Percentiles rank a stretch among this genome's conserved stretches.
Conservation (phyloP, 2,888 invertebrate genomes). For the Brenthis daphne region DNA sequence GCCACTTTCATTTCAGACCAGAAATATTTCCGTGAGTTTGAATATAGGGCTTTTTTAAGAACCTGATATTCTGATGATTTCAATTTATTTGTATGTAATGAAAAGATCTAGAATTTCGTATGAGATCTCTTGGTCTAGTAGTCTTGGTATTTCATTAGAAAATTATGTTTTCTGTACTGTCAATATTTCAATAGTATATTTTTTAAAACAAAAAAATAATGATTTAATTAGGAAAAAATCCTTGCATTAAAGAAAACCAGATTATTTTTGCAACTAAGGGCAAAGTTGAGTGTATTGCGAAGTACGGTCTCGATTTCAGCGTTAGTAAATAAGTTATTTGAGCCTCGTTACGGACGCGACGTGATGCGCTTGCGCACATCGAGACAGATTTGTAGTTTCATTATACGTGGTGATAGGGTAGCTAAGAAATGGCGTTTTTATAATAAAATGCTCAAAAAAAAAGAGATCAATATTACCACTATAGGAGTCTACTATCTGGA, state of each 20-base stretch:
- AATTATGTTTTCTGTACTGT: too few species aligned
- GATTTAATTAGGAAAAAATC: neutral
- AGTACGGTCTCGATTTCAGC: slow-evolving; percentile 33
- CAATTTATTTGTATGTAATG: too few species aligned
- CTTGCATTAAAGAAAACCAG: slow-evolving; percentile 2
- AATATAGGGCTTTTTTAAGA: too few species aligned
- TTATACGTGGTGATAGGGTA: slow-evolving; percentile 26
- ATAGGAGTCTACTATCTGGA: too few species aligned
- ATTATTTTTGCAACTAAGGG: slow-evolving; percentile 27
- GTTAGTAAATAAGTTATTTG: slow-evolving; percentile 38
- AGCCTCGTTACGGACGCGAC: slow-evolving; percentile 37
- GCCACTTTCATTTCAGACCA: slow-evolving; percentile 4
- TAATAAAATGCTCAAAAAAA: too few species aligned
- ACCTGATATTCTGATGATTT: too few species aligned
- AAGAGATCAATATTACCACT: too few species aligned
- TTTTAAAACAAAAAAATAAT: neutral
- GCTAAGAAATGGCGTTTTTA: neutral
- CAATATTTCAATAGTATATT: neutral
- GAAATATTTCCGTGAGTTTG: slow-evolving; percentile 5
- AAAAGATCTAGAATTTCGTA: too few species aligned
- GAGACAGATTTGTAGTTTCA: slow-evolving; percentile 35
- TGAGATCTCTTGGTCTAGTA: too few species aligned
- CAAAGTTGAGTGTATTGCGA: slow-evolving; percentile 40
- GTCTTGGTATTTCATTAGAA: too few species aligned
- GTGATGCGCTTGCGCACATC: slow-evolving; percentile 40